A percentile compares a stretch with the other conserved stretches of the same genome.
Evolutionary conservation across 2,888 invertebrate genomes (phyloP).

Genomic region (Oscheius sp.): DNA sequence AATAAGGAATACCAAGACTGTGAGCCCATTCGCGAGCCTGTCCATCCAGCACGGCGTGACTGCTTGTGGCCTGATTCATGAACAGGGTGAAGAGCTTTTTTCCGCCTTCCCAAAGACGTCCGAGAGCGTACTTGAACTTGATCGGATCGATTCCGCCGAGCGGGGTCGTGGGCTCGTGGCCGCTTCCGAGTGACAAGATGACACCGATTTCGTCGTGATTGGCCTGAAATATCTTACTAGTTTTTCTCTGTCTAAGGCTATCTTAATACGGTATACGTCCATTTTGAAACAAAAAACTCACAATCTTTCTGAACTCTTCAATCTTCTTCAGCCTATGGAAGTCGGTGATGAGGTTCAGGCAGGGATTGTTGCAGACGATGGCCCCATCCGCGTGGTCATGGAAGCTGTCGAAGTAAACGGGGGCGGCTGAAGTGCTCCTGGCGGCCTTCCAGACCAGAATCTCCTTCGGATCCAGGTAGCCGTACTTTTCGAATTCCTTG

Average conservation of each 20-base stretch:
- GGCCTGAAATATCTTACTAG: constrained; percentile 12
- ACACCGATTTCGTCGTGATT: constrained; percentile 78
- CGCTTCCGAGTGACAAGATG: constrained; percentile 85
- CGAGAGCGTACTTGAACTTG: constrained; percentile 7
- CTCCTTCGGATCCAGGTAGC: constrained; percentile 48
- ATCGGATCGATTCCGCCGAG: constrained; percentile 69
- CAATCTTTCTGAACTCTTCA: constrained; percentile 45
- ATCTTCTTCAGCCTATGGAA: constrained; percentile 50
- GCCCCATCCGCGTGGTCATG: constrained; percentile 53
- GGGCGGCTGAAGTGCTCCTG: constrained; percentile 53
- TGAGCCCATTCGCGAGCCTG: constrained; percentile 92
- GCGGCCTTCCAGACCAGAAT: constrained; percentile 52
- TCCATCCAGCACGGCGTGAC: constrained; percentile 79
- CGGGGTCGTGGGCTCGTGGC: constrained; percentile 73
- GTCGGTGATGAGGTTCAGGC: constrained; percentile 50
- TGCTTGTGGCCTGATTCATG: constrained; percentile 79
- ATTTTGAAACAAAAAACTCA: constrained; percentile 18
- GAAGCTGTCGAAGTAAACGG: constrained; percentile 51
- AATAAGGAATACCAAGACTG: constrained; percentile 85
- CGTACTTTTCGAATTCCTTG: constrained; percentile 49
- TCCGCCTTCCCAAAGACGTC: constrained; percentile 77
- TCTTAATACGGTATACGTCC: neutral
- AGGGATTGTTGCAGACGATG: constrained; percentile 56
- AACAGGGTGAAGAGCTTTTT: constrained; percentile 85
- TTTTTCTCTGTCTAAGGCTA: no score